These are phyloP conservation scores for Xestoiulus laeticollis DNA, from an alignment of 2,888 invertebrate genomes.

Conservation along the genomic window DNA sequence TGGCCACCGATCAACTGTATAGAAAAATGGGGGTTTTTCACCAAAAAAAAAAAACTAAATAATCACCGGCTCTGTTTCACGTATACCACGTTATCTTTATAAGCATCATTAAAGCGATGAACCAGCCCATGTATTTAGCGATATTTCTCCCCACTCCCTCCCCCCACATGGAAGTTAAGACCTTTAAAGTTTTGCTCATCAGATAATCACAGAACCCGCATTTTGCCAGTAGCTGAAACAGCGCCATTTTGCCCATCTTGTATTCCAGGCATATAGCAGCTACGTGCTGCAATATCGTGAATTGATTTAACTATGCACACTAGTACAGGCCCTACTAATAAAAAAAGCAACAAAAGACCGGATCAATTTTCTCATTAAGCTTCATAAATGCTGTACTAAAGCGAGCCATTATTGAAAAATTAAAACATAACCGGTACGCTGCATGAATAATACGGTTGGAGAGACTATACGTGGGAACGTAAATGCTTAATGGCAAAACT, in stretches of 20 bases:
- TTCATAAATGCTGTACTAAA: constrained; percentile 43
- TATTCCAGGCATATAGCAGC: neutral
- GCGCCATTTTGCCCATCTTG: neutral
- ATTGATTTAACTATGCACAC: constrained; percentile 8
- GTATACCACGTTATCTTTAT: constrained; percentile 6
- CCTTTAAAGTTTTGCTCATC: neutral
- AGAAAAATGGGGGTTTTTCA: neutral
- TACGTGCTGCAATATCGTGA: neutral
- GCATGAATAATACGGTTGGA: constrained; percentile 9
- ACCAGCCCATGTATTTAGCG: neutral
- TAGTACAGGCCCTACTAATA: neutral
- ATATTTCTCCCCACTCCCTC: too few species aligned
- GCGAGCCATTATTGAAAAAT: constrained; percentile 41
- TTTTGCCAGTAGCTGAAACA: neutral
- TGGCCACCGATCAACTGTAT: constrained; percentile 24
- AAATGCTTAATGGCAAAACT: neutral
- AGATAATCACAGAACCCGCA: neutral
- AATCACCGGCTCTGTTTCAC: constrained; percentile 15
- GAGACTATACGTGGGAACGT: neutral
- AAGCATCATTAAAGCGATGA: constrained; percentile 21
- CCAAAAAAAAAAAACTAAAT: neutral
- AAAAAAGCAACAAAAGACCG: constrained; percentile 33
- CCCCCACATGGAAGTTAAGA: neutral
- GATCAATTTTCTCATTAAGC: constrained; percentile 43
- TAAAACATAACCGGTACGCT: constrained; percentile 21